Percentiles rank a stretch among this genome's conserved stretches.
Evolutionary conservation across 2,888 invertebrate genomes (phyloP).

Genomic region (Sthenelais limicola): DNA sequence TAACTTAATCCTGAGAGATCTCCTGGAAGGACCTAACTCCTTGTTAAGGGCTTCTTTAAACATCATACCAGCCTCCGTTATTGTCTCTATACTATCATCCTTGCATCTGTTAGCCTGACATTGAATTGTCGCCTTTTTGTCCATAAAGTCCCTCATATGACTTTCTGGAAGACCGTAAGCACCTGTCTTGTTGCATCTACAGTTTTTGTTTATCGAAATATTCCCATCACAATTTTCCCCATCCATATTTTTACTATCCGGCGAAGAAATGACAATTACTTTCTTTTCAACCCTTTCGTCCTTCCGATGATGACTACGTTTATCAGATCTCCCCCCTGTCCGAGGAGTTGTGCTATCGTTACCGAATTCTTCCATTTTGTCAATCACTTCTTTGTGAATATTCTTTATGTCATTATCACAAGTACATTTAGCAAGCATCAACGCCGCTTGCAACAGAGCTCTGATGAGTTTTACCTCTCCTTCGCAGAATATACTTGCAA

Average conservation of each 20-base stretch:
- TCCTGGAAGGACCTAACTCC: neutral
- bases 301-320: too few species aligned
- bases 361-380: conserved; percentile 22
- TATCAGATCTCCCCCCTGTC: neutral
- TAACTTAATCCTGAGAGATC: conserved; percentile 7
- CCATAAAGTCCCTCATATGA: neutral
- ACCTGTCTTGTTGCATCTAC: conserved; percentile 8
- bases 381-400: conserved; percentile 21
- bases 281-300: too few species aligned
- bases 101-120: neutral
- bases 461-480: conserved; percentile 9
- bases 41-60: conserved; percentile 18
- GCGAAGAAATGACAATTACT: too few species aligned
- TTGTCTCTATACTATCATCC: neutral
- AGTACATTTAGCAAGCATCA: conserved; percentile 16
- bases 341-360: neutral
- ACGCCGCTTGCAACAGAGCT: neutral
- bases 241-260: too few species aligned
- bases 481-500: neutral
- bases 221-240: too few species aligned
- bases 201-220: neutral
- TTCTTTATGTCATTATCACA: conserved; percentile 16
- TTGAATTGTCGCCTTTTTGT: neutral
- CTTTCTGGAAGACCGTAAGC: neutral
- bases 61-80: neutral